Percentiles rank a stretch among this genome's conserved stretches.
Evolutionary conservation across 2,113 vertebrate genomes (phyloP).

Genomic region (Crypturellus undulatus): DNA sequence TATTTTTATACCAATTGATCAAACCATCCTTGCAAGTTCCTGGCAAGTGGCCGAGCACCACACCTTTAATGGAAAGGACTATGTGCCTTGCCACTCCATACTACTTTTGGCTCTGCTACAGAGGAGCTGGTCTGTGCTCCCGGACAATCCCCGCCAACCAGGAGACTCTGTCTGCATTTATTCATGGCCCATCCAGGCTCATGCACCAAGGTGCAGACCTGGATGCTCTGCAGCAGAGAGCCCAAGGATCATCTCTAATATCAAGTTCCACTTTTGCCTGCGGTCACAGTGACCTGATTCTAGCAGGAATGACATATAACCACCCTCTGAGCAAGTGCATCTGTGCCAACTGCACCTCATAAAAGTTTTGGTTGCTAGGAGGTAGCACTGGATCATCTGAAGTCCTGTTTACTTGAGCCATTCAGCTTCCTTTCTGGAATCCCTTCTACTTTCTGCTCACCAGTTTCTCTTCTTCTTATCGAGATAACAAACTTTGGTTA

Average conservation of each 20-base stretch:
- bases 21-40: not conserved
- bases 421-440: not conserved
- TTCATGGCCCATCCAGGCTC: not conserved
- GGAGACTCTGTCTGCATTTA: not conserved
- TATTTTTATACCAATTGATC: not conserved
- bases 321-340: not conserved
- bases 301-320: not conserved
- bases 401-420: not conserved
- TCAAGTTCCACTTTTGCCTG: not conserved
- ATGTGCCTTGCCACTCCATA: not conserved
- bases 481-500: not conserved
- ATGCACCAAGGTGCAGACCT: not conserved
- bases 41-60: not conserved
- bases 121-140: not conserved
- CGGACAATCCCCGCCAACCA: not conserved
- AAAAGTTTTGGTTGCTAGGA: constrained; percentile 17
- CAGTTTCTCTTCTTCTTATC: not conserved
- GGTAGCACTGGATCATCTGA: not conserved
- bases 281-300: constrained; percentile 26
- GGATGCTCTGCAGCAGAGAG: not conserved
- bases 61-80: not conserved
- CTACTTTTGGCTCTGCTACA: not conserved
- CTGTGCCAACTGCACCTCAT: not conserved
- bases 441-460: not conserved
- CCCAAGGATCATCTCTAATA: not conserved